Conservation (phyloP, 2,797 vertebrate genomes). For the Heteromormyrus szaboi region DNA sequence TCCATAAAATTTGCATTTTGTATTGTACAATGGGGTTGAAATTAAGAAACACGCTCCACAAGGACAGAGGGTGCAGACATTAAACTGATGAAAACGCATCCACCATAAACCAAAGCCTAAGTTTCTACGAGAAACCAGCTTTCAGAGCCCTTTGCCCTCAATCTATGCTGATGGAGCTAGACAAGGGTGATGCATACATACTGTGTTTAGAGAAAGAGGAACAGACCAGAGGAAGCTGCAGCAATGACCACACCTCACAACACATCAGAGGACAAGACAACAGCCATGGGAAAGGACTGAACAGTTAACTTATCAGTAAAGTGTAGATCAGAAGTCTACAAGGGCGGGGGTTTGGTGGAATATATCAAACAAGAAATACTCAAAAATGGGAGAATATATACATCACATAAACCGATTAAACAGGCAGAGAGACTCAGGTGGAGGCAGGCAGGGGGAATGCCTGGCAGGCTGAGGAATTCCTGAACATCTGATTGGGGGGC, state of each 20-base stretch:
- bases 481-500: not conserved
- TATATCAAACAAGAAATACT: not conserved
- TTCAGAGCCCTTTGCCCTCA: not conserved
- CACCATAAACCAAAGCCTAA: not conserved
- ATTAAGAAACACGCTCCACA: not conserved
- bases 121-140: not conserved
- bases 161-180: not conserved
- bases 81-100: not conserved
- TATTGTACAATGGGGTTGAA: not conserved
- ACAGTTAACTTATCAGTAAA: not conserved
- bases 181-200: not conserved
- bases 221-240: not conserved
- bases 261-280: not conserved
- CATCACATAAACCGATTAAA: not conserved
- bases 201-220: not conserved
- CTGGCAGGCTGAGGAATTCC: not conserved
- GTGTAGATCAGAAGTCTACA: not conserved
- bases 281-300: not conserved
- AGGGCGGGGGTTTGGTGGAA: not conserved
- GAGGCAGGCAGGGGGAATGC: not conserved
- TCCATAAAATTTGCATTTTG: not conserved
- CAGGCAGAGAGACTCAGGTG: not conserved
- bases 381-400: not conserved
- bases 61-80: not conserved
- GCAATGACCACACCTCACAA: not conserved